Base-by-base conservation (phyloP, 2,888 invertebrate species). In the Erebia aethiops region DNA sequence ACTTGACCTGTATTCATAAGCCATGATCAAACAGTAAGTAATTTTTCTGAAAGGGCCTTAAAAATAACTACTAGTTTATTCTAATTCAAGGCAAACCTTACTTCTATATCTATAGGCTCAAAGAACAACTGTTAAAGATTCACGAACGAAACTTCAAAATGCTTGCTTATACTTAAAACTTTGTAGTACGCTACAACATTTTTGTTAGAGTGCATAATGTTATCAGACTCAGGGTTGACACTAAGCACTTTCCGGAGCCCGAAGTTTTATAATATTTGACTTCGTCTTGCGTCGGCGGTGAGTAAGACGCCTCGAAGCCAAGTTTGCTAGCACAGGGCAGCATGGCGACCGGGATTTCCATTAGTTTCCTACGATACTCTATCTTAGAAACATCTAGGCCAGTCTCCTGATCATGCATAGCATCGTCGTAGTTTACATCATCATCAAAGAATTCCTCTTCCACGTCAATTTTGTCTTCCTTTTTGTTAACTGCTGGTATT, bases 271-370 rank as follows among this genome's bases (percentile, higher is more conserved):
- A 92, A 80, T 90, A 91, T 79, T 88, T 92, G 21, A 92, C 92
- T 84, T 92, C 92, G 57, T 92, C 91, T 79, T 92, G 92, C 26
- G 91, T 91, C 0, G 92, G 92, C 0, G 90, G 90, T 0, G 91
- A 90, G 56, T 84, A 89, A 0, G 90, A 87, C 1, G 87, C 85
- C 72, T 89, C 91, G 43, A 87, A 86, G 69, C 87, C 85, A 71
- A 90, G 79, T 76, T 87, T 86, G 69, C 86, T 88, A 3, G 91
- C 87, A 77, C 92, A 92, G 11, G 91, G 91, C 0, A 92, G 80
- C 83, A 88, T 84, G 72, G 90, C 88, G 18, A 77, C 72, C 4
- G 92, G 90, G 72, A 92, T 91, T 73, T 92, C 90, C 16, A 91
- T 77, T 18, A 92, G 77, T 74, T 86, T 89, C 71, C 86, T 87